phyloP scores from a whole-genome alignment of 2,113 vertebrate species.

The Gadus macrocephalus region DNA sequence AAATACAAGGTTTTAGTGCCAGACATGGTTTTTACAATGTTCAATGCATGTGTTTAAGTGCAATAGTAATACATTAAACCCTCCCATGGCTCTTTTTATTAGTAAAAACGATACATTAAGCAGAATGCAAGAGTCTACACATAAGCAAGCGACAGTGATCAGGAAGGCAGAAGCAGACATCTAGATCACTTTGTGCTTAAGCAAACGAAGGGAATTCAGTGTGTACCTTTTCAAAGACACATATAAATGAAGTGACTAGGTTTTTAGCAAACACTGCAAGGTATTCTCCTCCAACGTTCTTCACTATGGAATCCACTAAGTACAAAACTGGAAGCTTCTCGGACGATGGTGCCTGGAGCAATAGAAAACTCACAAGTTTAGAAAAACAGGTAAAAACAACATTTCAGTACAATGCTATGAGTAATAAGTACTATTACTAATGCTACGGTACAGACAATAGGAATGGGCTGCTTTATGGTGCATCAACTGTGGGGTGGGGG shows the following conservation, averaged over 20 bases:
- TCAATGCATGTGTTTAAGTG: background rate
- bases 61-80: constrained; percentile 3
- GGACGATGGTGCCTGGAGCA: constrained; percentile 87
- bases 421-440: background rate
- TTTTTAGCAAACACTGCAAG: constrained; percentile 99
- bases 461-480: background rate
- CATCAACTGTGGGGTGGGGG: background rate
- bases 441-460: background rate
- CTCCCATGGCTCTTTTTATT: constrained; percentile 21
- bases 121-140: constrained; percentile 31
- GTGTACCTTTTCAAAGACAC: constrained; percentile 99
- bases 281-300: constrained; percentile 99
- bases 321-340: constrained; percentile 99
- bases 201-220: constrained; percentile 54
- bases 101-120: constrained; percentile 18
- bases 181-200: constrained; percentile 27
- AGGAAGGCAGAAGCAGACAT: constrained; percentile 33
- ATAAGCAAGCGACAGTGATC: constrained; percentile 40
- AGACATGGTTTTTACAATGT: no score
- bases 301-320: constrained; percentile 99
- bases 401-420: constrained; percentile 43
- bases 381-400: constrained; percentile 75
- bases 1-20: background rate
- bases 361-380: constrained; percentile 99
- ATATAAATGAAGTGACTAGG: constrained; percentile 99